Evolutionary conservation across 1,140 invertebrate genomes (phyloP).

Genomic region (Heterodera schachtii): DNA sequence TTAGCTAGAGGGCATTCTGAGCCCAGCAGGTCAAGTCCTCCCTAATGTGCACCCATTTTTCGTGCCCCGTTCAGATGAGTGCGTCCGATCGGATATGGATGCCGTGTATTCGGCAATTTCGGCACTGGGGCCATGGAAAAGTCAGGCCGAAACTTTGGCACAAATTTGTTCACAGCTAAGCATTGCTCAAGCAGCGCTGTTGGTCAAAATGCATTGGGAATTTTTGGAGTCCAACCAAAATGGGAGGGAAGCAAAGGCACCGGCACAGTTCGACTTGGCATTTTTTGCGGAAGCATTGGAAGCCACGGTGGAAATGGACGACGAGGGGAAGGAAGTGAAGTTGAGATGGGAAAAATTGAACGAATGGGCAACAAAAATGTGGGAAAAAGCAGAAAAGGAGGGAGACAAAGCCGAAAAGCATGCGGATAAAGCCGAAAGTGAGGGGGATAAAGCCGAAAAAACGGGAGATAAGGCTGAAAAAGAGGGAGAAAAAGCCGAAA

Average conservation of each 20-base stretch:
- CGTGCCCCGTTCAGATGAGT: slow-evolving; percentile 6
- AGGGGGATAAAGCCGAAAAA: too few species aligned
- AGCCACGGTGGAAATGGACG: slow-evolving; percentile 21
- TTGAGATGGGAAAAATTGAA: slow-evolving; percentile 21
- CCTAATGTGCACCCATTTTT: too few species aligned
- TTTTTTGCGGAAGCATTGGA: slow-evolving; percentile 16
- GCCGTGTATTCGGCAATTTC: slow-evolving; percentile 21
- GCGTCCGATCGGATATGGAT: slow-evolving; percentile 14
- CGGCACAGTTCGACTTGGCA: slow-evolving; percentile 14
- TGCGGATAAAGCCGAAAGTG: too few species aligned
- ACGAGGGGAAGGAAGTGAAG: slow-evolving; percentile 10
- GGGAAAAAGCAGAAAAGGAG: too few species aligned
- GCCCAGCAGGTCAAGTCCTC: too few species aligned
- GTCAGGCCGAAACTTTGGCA: not conserved
- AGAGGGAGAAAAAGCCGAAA: not conserved
- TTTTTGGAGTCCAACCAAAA: slow-evolving; percentile 14
- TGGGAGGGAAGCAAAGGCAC: not conserved
- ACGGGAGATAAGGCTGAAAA: too few species aligned
- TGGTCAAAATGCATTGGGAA: slow-evolving; percentile 24
- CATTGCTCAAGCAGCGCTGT: slow-evolving; percentile 17
- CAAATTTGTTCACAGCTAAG: not conserved
- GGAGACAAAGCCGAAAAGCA: too few species aligned
- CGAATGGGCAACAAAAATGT: too few species aligned
- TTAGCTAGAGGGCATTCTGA: too few species aligned
- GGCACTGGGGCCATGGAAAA: not conserved